Evolutionary conservation across 2,797 vertebrate species (phyloP), one percentile per base, ranked within the genome.

Genomic region (Labeo calbasu): DNA sequence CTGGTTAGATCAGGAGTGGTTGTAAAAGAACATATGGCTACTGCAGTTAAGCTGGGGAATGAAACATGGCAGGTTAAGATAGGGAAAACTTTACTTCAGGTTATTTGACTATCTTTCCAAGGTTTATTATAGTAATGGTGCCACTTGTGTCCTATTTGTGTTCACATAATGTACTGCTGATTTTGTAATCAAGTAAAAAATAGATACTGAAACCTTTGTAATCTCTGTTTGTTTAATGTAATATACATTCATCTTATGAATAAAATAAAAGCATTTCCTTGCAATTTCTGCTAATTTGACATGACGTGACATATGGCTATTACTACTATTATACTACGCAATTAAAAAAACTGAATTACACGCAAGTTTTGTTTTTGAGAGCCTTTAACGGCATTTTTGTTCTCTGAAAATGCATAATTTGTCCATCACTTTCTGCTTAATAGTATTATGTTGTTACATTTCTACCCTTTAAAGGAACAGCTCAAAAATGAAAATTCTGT

Each of bases 21-120:
- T 12, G 4, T 79, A 73, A 80, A 66, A 46, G 7, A 51, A 76
- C 19, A 82, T 65, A 75, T 75, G 43, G 14, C 61, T 51, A 61
- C 43, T 43, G 43, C 25, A 65, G 68, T 32, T 25, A 79, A 51
- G 61, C 48, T 57, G 48, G 57, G 21, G 43, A 43, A 32, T 32
- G 65, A 17, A 50, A 28, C 5, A 46, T 28, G 75, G 57, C 55
- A 15, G 40, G 32, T 32, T 28, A 66, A 84, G 11, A 23, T 19
- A 69, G 77, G 53, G 25, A 28, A 23, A 17, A 51, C 43, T 15
- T 15, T 0, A 75, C 36, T 40, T 51, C n/a, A 40, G 53, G 28
- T 6, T 55, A 11, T 75, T 75, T 75, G 12, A 73, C 25, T 19
- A 55, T 36, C 32, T 9, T 76, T 57, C 13, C 28, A 3, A 40